Base-by-base conservation (phyloP, 2,888 invertebrate species). In the Caenorhabditis sp. region DNA sequence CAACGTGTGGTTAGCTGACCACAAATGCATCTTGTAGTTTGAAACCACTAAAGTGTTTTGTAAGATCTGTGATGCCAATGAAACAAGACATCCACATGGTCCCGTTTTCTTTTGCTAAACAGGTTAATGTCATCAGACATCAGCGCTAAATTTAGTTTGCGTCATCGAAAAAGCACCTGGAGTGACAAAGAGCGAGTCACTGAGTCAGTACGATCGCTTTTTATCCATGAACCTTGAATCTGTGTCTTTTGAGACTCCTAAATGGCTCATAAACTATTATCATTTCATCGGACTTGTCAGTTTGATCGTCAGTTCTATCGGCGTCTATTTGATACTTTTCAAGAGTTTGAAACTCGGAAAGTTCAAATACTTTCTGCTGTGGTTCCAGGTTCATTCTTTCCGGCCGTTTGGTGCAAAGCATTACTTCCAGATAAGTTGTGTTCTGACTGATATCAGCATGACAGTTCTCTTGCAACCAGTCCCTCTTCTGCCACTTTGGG, bases 251-350 rank as follows among this genome's bases (percentile, higher is more conserved):
- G 13, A 18, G 1, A 35, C 60, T 0, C 60, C 60, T 1, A 1
- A 22, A 37, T 60, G 60, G 60, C 60, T 60, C 40, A 37, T 60
- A 28, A 13, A 35, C 15, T 60, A 60, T 13, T 60, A 60, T 24
- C 40, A 40, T n/a, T 40, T 24, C 22, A 40, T 40, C 40, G 60
- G 60, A 11, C 1, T 24, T 18, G 24, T 40, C 60, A 60, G 60
- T 40, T 2, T 60, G 13, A 13, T 60, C 0, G 15, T 40, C 20
- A 60, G 60, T 32, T 24, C 40, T 2, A 24, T 60, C 4, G 37
- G 60, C 1, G 60, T 60, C 15, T 60, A 60, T 13, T 9, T 60
- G 37, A 60, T 60, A 13, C 60, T 60, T 24, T 60, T 60, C 24
- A 20, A 50, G 5, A 50, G 28, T 22, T 20, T 28, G 32, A 68